phyloP scores from a whole-genome alignment of 2,113 vertebrate species.

The Balaenoptera acutorostrata region DNA sequence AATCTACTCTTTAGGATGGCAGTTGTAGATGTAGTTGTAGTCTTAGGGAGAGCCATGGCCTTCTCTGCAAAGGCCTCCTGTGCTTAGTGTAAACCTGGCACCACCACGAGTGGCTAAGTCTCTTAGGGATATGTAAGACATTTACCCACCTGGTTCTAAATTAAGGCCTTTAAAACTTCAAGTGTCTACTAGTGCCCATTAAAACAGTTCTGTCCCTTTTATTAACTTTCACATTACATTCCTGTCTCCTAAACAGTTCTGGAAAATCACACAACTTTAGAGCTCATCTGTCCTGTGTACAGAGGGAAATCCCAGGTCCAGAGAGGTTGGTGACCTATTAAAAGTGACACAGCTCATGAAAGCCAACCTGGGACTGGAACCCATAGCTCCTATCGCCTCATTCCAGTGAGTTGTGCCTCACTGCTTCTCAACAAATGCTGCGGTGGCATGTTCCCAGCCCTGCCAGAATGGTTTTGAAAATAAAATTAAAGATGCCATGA shows the following conservation, averaged over 20 bases:
- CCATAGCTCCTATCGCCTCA: background rate
- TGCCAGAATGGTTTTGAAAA: slow-evolving; percentile 39
- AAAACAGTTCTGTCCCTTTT: background rate
- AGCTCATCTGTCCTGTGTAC: background rate
- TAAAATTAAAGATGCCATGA: background rate
- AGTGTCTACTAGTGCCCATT: background rate
- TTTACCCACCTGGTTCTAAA: slow-evolving; percentile 36
- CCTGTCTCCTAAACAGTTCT: background rate
- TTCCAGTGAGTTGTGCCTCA: background rate
- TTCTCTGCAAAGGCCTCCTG: background rate
- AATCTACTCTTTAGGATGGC: background rate
- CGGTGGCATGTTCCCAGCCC: background rate
- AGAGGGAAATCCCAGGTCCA: background rate
- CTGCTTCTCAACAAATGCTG: background rate
- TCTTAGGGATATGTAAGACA: slow-evolving; percentile 37
- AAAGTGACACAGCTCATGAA: background rate
- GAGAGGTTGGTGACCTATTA: background rate
- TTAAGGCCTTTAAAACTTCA: slow-evolving; percentile 42
- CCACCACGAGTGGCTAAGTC: background rate
- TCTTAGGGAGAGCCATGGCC: background rate
- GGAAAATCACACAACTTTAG: background rate
- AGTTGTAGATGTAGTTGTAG: background rate
- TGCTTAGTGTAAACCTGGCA: background rate
- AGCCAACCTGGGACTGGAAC: background rate
- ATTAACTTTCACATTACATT: background rate